A percentile compares a stretch with the other conserved stretches of the same genome.
These are phyloP conservation scores for Listronotus oregonensis DNA, from an alignment of 1,140 invertebrate species.

Conservation along the genomic window DNA sequence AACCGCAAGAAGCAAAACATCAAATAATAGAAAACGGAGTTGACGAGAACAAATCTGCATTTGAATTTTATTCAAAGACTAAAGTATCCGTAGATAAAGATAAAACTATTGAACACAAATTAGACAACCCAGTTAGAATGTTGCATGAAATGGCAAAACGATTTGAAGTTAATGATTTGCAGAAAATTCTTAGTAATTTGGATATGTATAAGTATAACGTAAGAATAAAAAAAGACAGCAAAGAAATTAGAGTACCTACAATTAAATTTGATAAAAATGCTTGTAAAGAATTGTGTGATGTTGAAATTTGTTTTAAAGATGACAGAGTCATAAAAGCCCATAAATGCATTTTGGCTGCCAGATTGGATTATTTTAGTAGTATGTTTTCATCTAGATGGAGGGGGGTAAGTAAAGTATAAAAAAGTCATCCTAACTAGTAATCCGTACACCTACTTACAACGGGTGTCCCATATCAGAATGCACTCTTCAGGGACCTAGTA, in stretches of 20 bases:
- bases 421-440: no score
- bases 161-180: constrained; percentile 58
- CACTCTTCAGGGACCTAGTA: no score
- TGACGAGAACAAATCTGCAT: constrained; percentile 57
- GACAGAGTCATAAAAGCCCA: constrained; percentile 67
- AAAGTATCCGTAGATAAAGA: constrained; percentile 45
- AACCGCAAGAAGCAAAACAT: constrained; percentile 27
- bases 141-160: constrained; percentile 64
- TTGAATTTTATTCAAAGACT: constrained; percentile 60
- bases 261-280: constrained; percentile 50
- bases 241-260: constrained; percentile 1
- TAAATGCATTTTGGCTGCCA: constrained; percentile 72
- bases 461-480: no score
- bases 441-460: no score
- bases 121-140: constrained; percentile 60
- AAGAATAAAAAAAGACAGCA: constrained; percentile 26
- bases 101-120: constrained; percentile 47
- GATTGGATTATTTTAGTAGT: constrained; percentile 76
- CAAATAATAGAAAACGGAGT: constrained; percentile 24
- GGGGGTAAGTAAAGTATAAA: constrained; percentile 59
- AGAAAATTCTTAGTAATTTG: constrained; percentile 60
- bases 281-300: constrained; percentile 65
- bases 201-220: constrained; percentile 40
- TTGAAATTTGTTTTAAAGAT: constrained; percentile 64
- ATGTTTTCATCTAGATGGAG: constrained; percentile 76